A percentile compares a stretch with the other conserved stretches of the same genome.
Conservation (phyloP, 2,113 vertebrate species). For the Heliornis fulica region DNA sequence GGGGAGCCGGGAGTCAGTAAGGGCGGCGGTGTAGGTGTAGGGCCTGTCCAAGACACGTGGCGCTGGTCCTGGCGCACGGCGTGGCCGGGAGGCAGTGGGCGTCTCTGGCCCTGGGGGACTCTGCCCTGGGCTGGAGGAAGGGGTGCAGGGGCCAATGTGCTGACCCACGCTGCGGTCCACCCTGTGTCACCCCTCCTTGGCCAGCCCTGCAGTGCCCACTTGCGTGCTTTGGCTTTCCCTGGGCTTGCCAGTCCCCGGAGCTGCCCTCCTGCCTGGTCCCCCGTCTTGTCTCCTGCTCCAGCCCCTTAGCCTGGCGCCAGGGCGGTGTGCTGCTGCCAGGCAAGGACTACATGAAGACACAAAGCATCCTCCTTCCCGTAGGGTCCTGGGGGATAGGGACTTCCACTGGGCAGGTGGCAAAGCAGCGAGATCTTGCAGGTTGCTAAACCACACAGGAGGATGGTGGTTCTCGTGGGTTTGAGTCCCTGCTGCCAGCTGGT, state of each 20-base stretch:
- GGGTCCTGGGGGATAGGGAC: neutral
- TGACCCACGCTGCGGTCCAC: fast-evolving
- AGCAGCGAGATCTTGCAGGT: neutral
- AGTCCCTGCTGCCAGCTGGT: neutral
- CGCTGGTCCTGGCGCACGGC: neutral
- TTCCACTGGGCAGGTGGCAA: fast-evolving
- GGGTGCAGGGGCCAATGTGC: neutral
- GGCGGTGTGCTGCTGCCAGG: neutral
- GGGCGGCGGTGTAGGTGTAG: neutral
- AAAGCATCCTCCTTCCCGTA: neutral
- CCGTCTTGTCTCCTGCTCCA: neutral
- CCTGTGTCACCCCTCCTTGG: neutral
- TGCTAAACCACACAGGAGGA: neutral
- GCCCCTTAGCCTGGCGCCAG: neutral
- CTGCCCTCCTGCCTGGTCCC: neutral
- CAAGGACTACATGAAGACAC: neutral
- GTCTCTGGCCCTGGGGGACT: neutral
- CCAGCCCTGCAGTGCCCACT: neutral
- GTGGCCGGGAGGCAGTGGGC: fast-evolving
- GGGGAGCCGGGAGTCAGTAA: neutral
- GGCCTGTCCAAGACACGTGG: neutral
- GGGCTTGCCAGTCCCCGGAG: neutral
- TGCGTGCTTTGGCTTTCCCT: neutral
- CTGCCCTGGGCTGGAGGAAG: fast-evolving
- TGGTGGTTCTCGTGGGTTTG: neutral